Evolutionary conservation across 2,113 vertebrate genomes (phyloP), one percentile per base, ranked within the genome.

Genomic region (Desmodus rotundus): DNA sequence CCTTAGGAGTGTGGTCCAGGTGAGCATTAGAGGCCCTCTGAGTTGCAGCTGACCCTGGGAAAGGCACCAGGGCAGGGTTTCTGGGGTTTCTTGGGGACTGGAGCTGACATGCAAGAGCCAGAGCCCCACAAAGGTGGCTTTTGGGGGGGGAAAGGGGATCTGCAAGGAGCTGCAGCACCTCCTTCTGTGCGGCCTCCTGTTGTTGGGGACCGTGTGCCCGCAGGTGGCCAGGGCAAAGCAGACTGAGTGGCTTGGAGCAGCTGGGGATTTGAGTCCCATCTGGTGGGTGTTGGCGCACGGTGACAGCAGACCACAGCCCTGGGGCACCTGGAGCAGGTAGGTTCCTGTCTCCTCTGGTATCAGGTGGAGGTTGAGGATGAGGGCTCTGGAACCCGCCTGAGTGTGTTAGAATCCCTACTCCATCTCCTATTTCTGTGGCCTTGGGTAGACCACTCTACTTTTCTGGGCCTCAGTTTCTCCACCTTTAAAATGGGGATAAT

Each of bases 241-340:
- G 47, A 24, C 13, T 1, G 61, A 33, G 38, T 8, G 41, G 43
- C n/a, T 81, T 41, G 13, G 58, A 88, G 89, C 38, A 4, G 6
- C n/a, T 0, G 0, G 26, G 65, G 20, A n/a, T 63, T 15, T 28
- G 24, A 0, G 9, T 16, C 36, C 76, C 43, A 28, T 12, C 38
- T 1, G 31, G 36, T 52, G 38, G n/a, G 63, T 24, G 38, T 38
- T 12, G 1, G 2, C 1, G 2, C 41, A 12, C 5, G 0, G 41
- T 61, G 74, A 38, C 65, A 2, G 43, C 50, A 7, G 16, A 2
- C 43, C 15, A 2, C 12, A 5, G 63, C 26, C n/a, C 78, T 4
- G 26, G 45, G 14, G 19, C 10, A 1, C 36, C 13, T 2, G 17
- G 16, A 24, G 17, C 80, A n/a, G 54, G 17, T 16, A 3, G 19